Evolutionary conservation across 2,888 invertebrate genomes (phyloP), one percentile per base, ranked within the genome.

Genomic region (Melanostoma scalare): DNA sequence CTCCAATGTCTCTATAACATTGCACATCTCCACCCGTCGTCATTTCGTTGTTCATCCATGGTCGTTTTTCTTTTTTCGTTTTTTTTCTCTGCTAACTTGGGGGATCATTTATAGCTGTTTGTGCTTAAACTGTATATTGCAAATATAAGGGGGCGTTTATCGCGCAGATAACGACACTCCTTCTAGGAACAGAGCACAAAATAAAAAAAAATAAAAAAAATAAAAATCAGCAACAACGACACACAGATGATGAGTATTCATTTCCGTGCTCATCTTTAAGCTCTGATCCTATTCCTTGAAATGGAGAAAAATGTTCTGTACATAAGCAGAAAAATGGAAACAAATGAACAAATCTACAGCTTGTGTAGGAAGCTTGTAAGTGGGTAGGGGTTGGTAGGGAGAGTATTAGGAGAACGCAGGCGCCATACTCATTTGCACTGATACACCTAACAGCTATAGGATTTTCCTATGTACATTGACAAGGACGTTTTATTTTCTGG

Each of bases 141-240:
- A 74, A 69, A 77, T 20, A 81, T 85, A 86, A 86, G 84, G 86
- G 86, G 87, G 87, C 87, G 87, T 85, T 87, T 87, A 87, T 87
- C 86, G 87, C 87, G 86, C 87, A 87, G 87, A 86, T 87, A 87
- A 86, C 86, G 85, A 86, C 87, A 86, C 86, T 85, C 86, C 81
- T 75, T 78, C 73, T 74, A 50, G 73, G 42, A 76, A 10, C 48
- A 65, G 50, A 48, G 9, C 3, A 35, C n/a, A 38, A 58, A 9
- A 9, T 1, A 35, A 10, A 40, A 42, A 53, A 65, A 68, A 72
- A 61, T n/a, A 61, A 74, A 58, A 71, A 48, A 56, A 9, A 36
- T 38, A 46, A 58, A 33, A 46, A 65, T 58, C 65, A 82, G 60
- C 65, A 58, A 69, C 46, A 74, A 52, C 42, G 20, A 30, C 48